Evolutionary conservation across 2,797 vertebrate genomes (phyloP), one percentile per base, ranked within the genome.

Genomic region (Leptoclinus maculatus): DNA sequence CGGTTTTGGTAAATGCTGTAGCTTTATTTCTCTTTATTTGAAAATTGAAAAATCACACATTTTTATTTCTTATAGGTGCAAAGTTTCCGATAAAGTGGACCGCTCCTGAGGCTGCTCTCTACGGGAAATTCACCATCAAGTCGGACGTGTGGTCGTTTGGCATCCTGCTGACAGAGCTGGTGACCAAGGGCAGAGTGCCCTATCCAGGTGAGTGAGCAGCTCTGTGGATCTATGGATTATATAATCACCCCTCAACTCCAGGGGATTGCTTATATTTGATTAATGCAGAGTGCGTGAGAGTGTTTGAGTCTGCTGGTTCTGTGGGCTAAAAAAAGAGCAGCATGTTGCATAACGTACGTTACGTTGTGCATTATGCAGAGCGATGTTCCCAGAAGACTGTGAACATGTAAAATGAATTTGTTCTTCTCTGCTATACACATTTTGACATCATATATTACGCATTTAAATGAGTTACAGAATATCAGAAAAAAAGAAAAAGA

Each of bases 21-120:
- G 43, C 66, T 74, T 41, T n/a, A 60, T 23, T 79, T 67, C 66
- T 62, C 11, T 5, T 27, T 45, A 34, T 77, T 36, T 41, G 2
- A 29, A 41, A 32, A 39, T 53, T 9, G n/a, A 6, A 54, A 67
- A 67, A 56, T 66, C 45, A 7, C 25, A 10, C 56, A 45, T 76
- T 67, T 80, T 59, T 74, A 86, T 76, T 76, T 66, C 78, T 62
- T 76, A 85, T 74, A 99, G 98, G 98, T 91, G 98, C 98, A 54
- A 99, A 99, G 93, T 99, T 99, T 82, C 98, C 98, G 59, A 99
- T 99, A 62, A 99, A 99, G 93, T 99, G 98, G 98, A 99, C 98
- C 0, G 98, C 98, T 0, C 98, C 98, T 0, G 98, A 99, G 91
- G 98, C 98, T 0, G 98, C 98, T 0, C 94, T 99, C 27, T 99